These are phyloP conservation scores for Plebejus anna DNA, from an alignment of 2,888 invertebrate species.

Conservation along the genomic window DNA sequence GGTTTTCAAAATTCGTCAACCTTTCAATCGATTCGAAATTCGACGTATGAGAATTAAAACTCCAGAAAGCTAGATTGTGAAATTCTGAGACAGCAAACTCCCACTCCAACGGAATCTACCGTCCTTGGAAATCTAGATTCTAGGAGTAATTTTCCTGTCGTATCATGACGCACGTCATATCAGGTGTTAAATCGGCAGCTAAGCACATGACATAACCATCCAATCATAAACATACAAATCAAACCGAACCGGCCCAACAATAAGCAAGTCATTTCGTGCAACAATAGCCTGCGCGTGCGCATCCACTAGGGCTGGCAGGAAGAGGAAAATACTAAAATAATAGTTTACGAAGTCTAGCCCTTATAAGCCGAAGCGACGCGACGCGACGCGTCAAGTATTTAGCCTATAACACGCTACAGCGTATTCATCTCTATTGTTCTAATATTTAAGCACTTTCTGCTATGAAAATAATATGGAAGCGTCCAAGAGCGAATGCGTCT, in stretches of 20 bases:
- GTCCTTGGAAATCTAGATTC: neutral
- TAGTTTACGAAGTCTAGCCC: neutral
- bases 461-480: too few relatives aligned
- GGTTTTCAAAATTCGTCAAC: too few relatives aligned
- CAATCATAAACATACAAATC: neutral
- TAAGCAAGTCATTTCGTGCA: conserved; percentile 9
- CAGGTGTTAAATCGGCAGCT: neutral
- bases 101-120: neutral
- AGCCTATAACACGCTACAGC: too few relatives aligned
- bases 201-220: conserved; percentile 10
- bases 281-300: conserved; percentile 9
- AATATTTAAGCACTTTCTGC: too few relatives aligned
- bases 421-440: too few relatives aligned
- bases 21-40: too few relatives aligned
- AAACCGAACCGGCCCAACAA: neutral
- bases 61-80: too few relatives aligned
- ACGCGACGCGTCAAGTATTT: too few relatives aligned
- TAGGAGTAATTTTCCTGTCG: neutral
- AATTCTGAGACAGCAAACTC: neutral
- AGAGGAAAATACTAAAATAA: neutral
- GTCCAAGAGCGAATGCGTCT: too few relatives aligned
- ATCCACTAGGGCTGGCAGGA: neutral
- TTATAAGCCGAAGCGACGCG: neutral
- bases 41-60: too few relatives aligned
- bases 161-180: neutral